Conservation (phyloP, 30 jellyfish, hydroid and myxozoan species). For the Cassiopea andromeda region DNA sequence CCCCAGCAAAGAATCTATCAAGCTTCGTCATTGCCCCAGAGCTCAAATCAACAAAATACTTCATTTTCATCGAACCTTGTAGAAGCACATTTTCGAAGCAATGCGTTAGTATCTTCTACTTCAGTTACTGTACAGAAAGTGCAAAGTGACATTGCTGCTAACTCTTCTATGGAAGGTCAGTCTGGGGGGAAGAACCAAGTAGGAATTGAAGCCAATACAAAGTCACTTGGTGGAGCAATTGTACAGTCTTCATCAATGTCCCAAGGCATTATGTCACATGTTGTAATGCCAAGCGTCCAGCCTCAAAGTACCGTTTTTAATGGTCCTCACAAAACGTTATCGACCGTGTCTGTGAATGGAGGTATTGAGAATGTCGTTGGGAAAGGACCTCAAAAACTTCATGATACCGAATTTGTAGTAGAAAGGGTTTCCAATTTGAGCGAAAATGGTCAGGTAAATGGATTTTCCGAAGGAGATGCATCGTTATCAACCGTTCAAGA, state of each 20-base stretch:
- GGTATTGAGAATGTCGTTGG: constrained; percentile 1
- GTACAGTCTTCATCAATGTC: background rate
- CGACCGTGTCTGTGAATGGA: constrained; percentile 2
- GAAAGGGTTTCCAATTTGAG: background rate
- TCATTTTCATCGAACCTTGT: background rate
- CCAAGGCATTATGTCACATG: background rate
- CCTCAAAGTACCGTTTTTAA: background rate
- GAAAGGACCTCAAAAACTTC: background rate
- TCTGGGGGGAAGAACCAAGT: background rate
- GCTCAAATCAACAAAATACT: background rate
- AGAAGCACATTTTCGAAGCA: background rate
- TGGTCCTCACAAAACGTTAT: background rate
- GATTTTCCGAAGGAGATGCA: background rate
- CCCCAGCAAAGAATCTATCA: constrained; percentile 37
- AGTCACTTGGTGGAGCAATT: background rate
- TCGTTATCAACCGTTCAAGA: background rate
- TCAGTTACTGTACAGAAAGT: background rate
- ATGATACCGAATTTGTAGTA: background rate
- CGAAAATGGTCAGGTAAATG: constrained; percentile 11
- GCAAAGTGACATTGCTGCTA: background rate
- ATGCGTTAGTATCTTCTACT: background rate
- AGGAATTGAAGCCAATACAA: background rate
- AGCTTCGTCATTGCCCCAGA: background rate
- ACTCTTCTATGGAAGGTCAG: background rate
- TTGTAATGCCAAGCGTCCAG: background rate